Conservation (phyloP, 2,797 vertebrate species). For the Chaunax sp. region DNA sequence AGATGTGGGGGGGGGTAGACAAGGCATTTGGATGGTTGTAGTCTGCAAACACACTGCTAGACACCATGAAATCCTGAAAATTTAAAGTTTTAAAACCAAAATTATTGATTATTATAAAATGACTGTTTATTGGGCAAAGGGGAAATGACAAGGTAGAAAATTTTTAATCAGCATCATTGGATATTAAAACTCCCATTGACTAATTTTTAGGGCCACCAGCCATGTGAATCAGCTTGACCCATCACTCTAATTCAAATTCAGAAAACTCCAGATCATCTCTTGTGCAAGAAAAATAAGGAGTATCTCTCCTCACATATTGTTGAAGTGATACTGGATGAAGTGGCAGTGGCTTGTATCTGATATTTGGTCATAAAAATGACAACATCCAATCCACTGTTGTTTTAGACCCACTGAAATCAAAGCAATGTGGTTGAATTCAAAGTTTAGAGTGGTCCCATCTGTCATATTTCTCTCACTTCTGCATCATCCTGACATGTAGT, state of each 20-base stretch:
- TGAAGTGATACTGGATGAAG: not conserved
- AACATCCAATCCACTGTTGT: not conserved
- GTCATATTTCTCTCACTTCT: slow-evolving; percentile 4
- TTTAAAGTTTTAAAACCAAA: no score
- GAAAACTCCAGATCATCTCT: not conserved
- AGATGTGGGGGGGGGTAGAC: no score
- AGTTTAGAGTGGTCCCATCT: not conserved
- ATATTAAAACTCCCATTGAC: slow-evolving; percentile 11
- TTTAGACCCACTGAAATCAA: slow-evolving; percentile 5
- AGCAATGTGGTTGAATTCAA: slow-evolving; percentile 1
- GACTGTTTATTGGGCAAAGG: no score
- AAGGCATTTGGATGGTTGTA: no score
- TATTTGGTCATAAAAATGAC: slow-evolving; percentile 2
- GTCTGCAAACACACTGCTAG: no score
- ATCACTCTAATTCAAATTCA: no score
- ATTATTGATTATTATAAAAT: no score
- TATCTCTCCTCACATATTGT: not conserved
- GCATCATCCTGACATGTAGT: not conserved
- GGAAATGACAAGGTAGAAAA: not conserved
- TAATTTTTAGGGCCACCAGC: slow-evolving; percentile 17
- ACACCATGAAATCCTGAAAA: no score
- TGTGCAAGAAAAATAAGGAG: not conserved
- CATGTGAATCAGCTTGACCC: not conserved
- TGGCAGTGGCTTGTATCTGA: not conserved
- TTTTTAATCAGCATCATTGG: slow-evolving; percentile 13